phyloP scores from a whole-genome alignment of 2,888 invertebrate genomes.

The Drosophila atroscutellata region DNA sequence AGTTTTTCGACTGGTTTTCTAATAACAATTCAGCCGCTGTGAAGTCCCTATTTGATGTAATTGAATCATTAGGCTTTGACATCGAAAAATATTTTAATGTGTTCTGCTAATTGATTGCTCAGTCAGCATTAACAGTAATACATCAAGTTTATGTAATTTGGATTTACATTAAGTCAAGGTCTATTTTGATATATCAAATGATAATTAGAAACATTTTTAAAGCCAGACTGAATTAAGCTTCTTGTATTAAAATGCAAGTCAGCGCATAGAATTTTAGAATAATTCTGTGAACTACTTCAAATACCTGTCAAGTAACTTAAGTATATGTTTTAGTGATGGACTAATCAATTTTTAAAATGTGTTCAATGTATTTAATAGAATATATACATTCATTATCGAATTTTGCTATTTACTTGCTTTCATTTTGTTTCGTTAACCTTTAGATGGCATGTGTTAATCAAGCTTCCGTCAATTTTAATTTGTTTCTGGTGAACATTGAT shows the following conservation, averaged over 20 bases:
- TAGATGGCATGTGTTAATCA: constrained; percentile 27
- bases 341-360: not conserved
- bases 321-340: not conserved
- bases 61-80: constrained; percentile 9
- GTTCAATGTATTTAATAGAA: not conserved
- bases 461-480: constrained; percentile 22
- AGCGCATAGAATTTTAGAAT: not conserved
- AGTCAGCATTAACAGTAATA: not conserved
- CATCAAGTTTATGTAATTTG: constrained; percentile 3
- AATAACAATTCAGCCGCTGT: constrained; percentile 2
- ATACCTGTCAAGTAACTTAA: not conserved
- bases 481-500: constrained; percentile 23
- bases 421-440: constrained; percentile 4
- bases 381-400: not conserved
- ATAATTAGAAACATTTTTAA: not conserved
- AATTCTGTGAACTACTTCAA: not conserved
- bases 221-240: constrained; percentile 1
- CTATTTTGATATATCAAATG: not conserved
- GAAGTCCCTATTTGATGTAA: not conserved
- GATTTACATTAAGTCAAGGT: not conserved
- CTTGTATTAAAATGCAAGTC: not conserved
- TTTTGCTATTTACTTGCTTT: not conserved
- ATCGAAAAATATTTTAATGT: constrained; percentile 9
- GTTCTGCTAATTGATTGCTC: constrained; percentile 20
- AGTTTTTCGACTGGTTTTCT: not conserved